Base-by-base conservation (phyloP, 2,888 invertebrate species). In the Calameuta idolon region DNA sequence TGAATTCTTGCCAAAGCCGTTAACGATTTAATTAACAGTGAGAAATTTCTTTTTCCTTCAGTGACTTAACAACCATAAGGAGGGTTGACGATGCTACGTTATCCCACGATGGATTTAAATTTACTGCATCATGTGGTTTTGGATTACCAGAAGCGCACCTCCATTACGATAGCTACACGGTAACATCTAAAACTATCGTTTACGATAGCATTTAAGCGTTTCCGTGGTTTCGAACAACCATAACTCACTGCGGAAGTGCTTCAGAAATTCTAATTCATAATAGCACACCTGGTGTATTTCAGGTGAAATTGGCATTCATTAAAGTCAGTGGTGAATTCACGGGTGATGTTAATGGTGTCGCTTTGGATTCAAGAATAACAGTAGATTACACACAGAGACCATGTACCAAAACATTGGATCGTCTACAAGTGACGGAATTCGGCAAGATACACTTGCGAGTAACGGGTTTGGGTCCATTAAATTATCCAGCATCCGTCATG, bases 41-140 rank as follows among this genome's bases (percentile, higher is more conserved):
- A 55, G 9, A 1, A 23, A 23, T 23, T 77, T 73, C 55, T 74
- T 76, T 73, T 75, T 77, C 34, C 71, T 81, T 11, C 76, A 87
- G 87, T 37, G 83, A 85, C 77, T 69, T 87, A 0, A 83, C 84
- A 12, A 85, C 85, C 1, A 33, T 87, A 5, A 76, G 76, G 31
- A 82, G 85, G 81, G 82, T 75, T 15, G 79, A 77, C 1, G 76
- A 87, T 73, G 83, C 82, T 12, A 33, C 71, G 23, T 74, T 87
- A 23, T 77, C 79, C 11, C 81, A 82, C 35, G n/a, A 79, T 3
- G 83, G 81, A 11, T 11, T 34, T 30, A 86, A 82, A 73, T 81
- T 84, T 34, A 33, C 77, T 9, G 81, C 83, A 31, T 79, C 81
- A 12, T 80, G 82, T 68, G 84, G 81, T n/a, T 82, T 87, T 75